Conservation (phyloP, 2,113 vertebrate genomes). For the Tupaia tana region DNA sequence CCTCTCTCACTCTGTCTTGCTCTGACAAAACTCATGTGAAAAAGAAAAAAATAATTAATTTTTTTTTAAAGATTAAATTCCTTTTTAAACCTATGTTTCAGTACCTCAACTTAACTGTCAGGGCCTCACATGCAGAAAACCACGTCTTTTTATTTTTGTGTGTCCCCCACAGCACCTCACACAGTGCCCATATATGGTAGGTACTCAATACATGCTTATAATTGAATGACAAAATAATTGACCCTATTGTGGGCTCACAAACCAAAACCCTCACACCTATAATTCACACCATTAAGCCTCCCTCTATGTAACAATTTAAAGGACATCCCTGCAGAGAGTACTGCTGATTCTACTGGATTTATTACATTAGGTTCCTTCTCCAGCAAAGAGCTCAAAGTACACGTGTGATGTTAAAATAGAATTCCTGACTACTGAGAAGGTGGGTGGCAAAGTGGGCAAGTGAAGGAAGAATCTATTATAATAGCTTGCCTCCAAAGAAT, state of each 20-base stretch:
- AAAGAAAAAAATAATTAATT: too few relatives aligned
- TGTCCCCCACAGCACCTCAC: constrained; percentile 35
- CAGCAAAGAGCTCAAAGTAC: constrained; percentile 72
- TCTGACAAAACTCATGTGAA: too few relatives aligned
- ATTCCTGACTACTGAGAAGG: constrained; percentile 77
- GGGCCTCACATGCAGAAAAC: neutral
- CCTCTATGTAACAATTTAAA: constrained; percentile 56
- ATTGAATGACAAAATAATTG: constrained; percentile 75
- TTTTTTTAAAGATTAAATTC: constrained; percentile 30
- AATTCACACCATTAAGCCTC: constrained; percentile 65
- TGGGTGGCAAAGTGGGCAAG: constrained; percentile 75
- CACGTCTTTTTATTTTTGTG: constrained; percentile 48
- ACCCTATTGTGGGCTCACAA: constrained; percentile 47
- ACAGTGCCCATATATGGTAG: neutral
- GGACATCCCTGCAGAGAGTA: constrained; percentile 64
- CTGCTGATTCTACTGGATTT: constrained; percentile 70
- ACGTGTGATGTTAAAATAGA: constrained; percentile 72
- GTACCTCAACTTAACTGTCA: constrained; percentile 58
- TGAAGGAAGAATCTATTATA: constrained; percentile 73
- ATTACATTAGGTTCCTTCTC: constrained; percentile 68
- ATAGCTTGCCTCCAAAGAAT: constrained; percentile 67
- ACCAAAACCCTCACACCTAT: constrained; percentile 64
- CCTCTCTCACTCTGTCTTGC: too few relatives aligned
- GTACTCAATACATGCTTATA: constrained; percentile 35
- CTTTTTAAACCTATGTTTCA: constrained; percentile 65